These are phyloP conservation scores for Morone saxatilis DNA, from an alignment of 2,113 vertebrate species.

Conservation along the genomic window DNA sequence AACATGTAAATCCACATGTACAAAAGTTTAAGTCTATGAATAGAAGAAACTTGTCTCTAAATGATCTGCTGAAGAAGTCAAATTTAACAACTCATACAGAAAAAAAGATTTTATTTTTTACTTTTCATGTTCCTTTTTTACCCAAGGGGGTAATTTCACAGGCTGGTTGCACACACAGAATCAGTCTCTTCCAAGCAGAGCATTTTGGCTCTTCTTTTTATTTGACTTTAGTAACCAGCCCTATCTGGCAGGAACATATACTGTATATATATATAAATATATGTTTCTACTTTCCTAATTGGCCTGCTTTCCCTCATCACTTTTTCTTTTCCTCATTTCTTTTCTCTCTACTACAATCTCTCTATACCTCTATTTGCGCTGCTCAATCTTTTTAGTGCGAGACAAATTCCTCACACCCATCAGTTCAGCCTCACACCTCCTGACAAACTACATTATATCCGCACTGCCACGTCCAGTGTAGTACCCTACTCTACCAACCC, in stretches of 20 bases:
- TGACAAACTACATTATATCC: slow-evolving; percentile 59
- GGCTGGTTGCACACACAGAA: slow-evolving; percentile 38
- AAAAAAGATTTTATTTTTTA: slow-evolving; percentile 17
- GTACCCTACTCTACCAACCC: neutral
- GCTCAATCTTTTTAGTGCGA: slow-evolving; percentile 22
- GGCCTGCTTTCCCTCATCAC: neutral
- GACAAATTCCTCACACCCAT: slow-evolving; percentile 66
- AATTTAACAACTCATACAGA: slow-evolving; percentile 15
- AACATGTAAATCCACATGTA: neutral
- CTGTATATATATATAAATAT: neutral
- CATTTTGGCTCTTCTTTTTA: slow-evolving; percentile 18
- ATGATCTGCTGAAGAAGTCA: slow-evolving; percentile 11
- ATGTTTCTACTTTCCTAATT: slow-evolving; percentile 1
- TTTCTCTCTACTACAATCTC: neutral
- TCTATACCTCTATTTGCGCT: neutral
- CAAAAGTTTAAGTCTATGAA: neutral
- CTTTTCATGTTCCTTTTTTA: slow-evolving; percentile 14
- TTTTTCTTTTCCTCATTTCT: neutral
- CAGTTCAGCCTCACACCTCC: slow-evolving; percentile 64
- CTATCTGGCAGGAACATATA: slow-evolving; percentile 9
- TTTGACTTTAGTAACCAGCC: slow-evolving; percentile 7
- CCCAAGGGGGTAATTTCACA: slow-evolving; percentile 46
- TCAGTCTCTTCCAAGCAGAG: slow-evolving; percentile 20
- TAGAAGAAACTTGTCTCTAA: neutral
- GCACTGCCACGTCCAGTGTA: slow-evolving; percentile 3